A percentile compares a stretch with the other conserved stretches of the same genome.
Evolutionary conservation across 2,888 invertebrate species (phyloP).

Genomic region (Alsophila aescularia): DNA sequence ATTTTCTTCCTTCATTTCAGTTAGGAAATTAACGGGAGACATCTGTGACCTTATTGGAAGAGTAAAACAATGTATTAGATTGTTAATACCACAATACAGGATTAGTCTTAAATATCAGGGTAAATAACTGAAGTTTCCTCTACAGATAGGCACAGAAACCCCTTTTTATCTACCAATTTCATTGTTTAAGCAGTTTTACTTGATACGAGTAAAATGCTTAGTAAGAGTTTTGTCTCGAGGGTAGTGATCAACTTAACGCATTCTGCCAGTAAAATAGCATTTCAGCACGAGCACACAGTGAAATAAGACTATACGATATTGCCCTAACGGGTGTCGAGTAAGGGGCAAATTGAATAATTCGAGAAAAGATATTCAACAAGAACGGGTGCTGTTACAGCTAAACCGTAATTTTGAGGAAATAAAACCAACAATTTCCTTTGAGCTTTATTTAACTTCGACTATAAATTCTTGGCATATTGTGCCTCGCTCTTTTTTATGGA

Average conservation of each 20-base stretch:
- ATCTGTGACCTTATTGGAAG: too few species aligned
- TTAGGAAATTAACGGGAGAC: not conserved
- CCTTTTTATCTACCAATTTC: too few species aligned
- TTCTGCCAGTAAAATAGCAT: not conserved
- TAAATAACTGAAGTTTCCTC: too few species aligned
- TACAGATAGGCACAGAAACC: too few species aligned
- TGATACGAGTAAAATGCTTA: not conserved
- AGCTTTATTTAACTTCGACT: slow-evolving; percentile 52
- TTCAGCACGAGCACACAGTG: not conserved
- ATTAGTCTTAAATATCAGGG: too few species aligned
- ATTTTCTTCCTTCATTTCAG: slow-evolving; percentile 1
- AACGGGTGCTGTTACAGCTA: slow-evolving; percentile 48
- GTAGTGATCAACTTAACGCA: not conserved
- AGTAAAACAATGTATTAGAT: too few species aligned
- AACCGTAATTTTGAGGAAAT: slow-evolving; percentile 59
- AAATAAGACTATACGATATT: slow-evolving; percentile 30
- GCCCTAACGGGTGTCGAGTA: slow-evolving; percentile 33
- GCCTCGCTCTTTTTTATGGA: slow-evolving; percentile 38
- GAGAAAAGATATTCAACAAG: slow-evolving; percentile 53
- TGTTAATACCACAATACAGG: too few species aligned
- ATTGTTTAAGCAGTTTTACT: too few species aligned
- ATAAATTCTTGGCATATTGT: slow-evolving; percentile 49
- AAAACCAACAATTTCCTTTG: slow-evolving; percentile 56
- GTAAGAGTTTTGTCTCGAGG: not conserved
- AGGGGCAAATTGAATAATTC: slow-evolving; percentile 59